Base-by-base conservation (phyloP, 2,888 invertebrate genomes). In the Sclerodermus sp. region DNA sequence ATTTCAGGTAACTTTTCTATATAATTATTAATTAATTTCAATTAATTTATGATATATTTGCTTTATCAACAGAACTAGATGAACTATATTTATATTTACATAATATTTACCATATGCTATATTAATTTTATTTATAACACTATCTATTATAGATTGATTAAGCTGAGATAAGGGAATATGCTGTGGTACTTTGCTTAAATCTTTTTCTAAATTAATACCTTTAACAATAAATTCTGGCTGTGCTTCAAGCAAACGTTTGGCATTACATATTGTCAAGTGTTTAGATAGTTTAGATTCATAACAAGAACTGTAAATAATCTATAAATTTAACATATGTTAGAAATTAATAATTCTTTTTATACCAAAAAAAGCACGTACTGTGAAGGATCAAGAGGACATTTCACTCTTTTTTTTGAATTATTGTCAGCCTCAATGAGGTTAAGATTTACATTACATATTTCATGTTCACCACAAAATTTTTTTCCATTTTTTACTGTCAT, bases 241-340 rank as follows among this genome's bases (percentile, higher is more conserved):
- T 9, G 76, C 75, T 32, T 77, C 80, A 1, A 79, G 79, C n/a
- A 66, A 50, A 12, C 53, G 55, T 13, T 85, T 81, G 0, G 89
- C 88, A 73, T 91, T 91, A 72, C 91, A 91, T 51, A 89, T 85
- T 61, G 82, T 82, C 16, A 90, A 76, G 73, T 91, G 91, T 66
- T 87, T 87, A 17, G 82, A 70, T 50, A 91, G 73, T 66, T 88
- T 90, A 31, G 83, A 83, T 13, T 82, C 81, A 64, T 85, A 90
- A 66, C 86, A 86, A 1, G 88, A 85, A 68, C 87, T 87, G 71
- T 15, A 82, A 81, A 68, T 39, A 55, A 30, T 63, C 49, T 60
- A 54, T 38, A 56, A 56, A 59, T 61, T 60, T 42, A 45, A 48
- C 9, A 39, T 39, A 55, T 51, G 42, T 45, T 32, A 32, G 13